phyloP scores from a whole-genome alignment of 2,888 invertebrate genomes.

The Electrophaes corylata region DNA sequence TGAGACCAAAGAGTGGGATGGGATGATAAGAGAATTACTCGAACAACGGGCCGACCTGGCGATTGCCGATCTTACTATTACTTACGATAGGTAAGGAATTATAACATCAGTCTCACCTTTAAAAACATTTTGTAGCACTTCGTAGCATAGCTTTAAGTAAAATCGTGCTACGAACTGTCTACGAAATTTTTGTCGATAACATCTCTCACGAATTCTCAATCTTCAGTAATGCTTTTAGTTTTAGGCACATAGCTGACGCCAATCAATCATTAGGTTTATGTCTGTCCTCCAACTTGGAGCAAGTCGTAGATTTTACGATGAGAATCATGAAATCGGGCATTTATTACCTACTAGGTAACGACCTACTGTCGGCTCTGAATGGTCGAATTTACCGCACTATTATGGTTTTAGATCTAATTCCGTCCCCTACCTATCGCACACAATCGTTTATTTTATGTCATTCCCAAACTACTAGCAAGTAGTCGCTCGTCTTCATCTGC shows the following conservation, averaged over 20 bases:
- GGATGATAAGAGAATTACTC: constrained; percentile 94
- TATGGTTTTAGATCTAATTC: neutral
- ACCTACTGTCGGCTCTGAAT: neutral
- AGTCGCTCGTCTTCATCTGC: constrained; percentile 5
- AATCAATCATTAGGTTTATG: constrained; percentile 11
- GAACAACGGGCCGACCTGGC: constrained; percentile 97
- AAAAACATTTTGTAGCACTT: neutral
- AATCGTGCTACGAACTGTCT: constrained; percentile 1
- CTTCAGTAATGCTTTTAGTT: constrained; percentile 1
- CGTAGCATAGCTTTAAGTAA: neutral
- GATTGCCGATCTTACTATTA: constrained; percentile 98
- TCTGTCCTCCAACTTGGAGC: constrained; percentile 1
- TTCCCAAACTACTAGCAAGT: constrained; percentile 9
- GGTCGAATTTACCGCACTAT: constrained; percentile 8
- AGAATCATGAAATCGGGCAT: constrained; percentile 9
- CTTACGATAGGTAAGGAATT: constrained; percentile 92
- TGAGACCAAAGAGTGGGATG: constrained; percentile 95
- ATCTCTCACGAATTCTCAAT: neutral
- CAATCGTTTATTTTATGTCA: constrained; percentile 16
- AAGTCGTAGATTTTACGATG: constrained; percentile 23
- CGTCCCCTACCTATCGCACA: constrained; percentile 1
- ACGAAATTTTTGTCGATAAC: neutral
- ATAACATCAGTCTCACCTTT: neutral
- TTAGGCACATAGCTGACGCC: neutral
- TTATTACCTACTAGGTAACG: constrained; percentile 2